Conservation (phyloP, 2,113 vertebrate genomes). For the Bagarius yarrelli region DNA sequence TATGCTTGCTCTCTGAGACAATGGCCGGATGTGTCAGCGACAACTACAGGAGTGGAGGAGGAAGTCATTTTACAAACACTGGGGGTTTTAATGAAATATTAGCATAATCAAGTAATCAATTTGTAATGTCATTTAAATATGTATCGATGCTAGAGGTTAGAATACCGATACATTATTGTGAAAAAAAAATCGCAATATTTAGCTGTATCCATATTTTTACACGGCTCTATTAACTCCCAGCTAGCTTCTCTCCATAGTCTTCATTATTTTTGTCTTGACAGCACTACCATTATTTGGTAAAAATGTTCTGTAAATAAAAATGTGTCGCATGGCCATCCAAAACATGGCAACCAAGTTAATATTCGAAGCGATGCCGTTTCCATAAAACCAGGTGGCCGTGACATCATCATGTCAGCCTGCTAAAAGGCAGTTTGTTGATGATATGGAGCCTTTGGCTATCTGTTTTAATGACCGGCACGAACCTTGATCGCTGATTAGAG, state of each 20-base stretch:
- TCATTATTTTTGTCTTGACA: neutral
- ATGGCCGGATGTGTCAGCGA: too few species aligned
- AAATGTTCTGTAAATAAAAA: neutral
- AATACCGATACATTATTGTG: too few species aligned
- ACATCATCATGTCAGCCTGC: neutral
- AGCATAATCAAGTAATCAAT: too few species aligned
- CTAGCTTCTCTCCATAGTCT: too few species aligned
- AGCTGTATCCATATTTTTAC: slow-evolving; percentile 4
- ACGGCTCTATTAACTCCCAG: slow-evolving; percentile 11
- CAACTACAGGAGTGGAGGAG: too few species aligned
- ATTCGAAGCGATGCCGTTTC: neutral
- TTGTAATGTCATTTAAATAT: too few species aligned
- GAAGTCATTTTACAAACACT: too few species aligned
- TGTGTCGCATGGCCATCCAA: neutral
- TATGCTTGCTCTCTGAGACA: too few species aligned
- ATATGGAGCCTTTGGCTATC: slow-evolving; percentile 59
- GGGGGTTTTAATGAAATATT: too few species aligned
- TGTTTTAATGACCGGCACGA: slow-evolving; percentile 56
- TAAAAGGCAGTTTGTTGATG: neutral
- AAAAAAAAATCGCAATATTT: too few species aligned
- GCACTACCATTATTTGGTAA: neutral
- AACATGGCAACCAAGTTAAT: neutral
- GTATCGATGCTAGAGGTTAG: too few species aligned
- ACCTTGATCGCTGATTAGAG: slow-evolving; percentile 59
- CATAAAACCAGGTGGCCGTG: neutral